phyloP scores from a whole-genome alignment of 2,797 vertebrate species.

The Sibirionetta formosa region DNA sequence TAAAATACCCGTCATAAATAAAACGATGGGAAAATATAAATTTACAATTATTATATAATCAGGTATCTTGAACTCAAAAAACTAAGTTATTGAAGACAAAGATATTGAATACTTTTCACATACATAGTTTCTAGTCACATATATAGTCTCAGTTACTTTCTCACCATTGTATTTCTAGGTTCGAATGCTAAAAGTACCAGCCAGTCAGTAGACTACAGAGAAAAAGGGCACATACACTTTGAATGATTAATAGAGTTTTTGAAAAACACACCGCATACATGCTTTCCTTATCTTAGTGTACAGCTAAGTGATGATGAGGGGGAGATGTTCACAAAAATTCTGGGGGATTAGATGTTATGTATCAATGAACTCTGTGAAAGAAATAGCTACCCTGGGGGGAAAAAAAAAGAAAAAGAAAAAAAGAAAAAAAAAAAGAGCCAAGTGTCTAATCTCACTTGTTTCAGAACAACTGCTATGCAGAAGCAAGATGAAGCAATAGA shows the following conservation, averaged over 20 bases:
- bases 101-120: conserved; percentile 7
- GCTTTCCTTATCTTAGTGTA: conserved; percentile 27
- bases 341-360: neutral
- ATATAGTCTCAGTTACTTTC: neutral
- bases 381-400: neutral
- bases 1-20: neutral
- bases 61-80: neutral
- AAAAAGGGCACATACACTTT: conserved; percentile 10
- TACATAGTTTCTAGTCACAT: neutral
- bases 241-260: conserved; percentile 33
- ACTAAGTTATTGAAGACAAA: neutral
- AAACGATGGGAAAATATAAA: neutral
- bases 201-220: neutral
- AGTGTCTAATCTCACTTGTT: neutral
- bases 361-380: conserved; percentile 16
- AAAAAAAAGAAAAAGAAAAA: too few species aligned
- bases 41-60: neutral
- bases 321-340: conserved; percentile 5
- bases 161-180: neutral
- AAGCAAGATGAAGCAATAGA: neutral
- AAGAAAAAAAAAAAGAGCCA: neutral
- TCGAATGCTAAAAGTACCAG: neutral
- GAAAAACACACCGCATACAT: conserved; percentile 34
- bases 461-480: neutral
- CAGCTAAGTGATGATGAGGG: conserved; percentile 23